These are phyloP conservation scores for Psilopogon haemacephalus DNA, from an alignment of 2,113 vertebrate genomes.

Conservation along the genomic window DNA sequence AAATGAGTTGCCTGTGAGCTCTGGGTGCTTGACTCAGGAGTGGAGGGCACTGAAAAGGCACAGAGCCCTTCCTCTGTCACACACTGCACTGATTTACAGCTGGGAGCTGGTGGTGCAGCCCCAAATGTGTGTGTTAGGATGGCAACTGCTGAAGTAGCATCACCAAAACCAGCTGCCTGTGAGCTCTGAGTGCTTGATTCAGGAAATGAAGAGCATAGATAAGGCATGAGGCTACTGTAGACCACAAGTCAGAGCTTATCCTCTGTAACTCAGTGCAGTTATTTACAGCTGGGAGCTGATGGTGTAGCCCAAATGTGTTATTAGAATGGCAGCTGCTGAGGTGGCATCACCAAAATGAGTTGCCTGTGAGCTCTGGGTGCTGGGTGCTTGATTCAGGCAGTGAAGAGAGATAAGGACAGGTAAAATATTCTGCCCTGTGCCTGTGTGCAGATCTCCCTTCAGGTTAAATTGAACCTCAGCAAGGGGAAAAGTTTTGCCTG, in stretches of 20 bases:
- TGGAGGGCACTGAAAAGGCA: too few relatives aligned
- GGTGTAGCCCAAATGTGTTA: background rate
- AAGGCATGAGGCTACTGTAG: background rate
- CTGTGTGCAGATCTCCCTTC: background rate
- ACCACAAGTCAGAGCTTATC: fast-evolving
- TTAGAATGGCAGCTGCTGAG: background rate
- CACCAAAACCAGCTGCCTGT: too few relatives aligned
- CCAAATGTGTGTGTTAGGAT: too few relatives aligned
- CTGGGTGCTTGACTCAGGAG: too few relatives aligned
- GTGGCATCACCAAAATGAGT: background rate
- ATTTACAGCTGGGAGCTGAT: background rate
- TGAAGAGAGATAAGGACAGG: background rate
- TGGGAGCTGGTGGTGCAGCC: too few relatives aligned
- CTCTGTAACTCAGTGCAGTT: background rate
- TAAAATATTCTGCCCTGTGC: background rate
- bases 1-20: too few relatives aligned
- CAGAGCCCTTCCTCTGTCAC: too few relatives aligned
- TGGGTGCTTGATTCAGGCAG: background rate
- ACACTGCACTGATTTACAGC: too few relatives aligned
- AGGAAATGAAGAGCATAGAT: background rate
- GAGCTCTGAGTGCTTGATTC: too few relatives aligned
- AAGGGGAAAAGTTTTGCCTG: background rate
- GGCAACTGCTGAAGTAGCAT: too few relatives aligned
- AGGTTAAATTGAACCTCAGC: background rate
- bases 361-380: background rate